phyloP scores from a whole-genome alignment of 2,797 vertebrate genomes.

The Anguilla obscura region DNA sequence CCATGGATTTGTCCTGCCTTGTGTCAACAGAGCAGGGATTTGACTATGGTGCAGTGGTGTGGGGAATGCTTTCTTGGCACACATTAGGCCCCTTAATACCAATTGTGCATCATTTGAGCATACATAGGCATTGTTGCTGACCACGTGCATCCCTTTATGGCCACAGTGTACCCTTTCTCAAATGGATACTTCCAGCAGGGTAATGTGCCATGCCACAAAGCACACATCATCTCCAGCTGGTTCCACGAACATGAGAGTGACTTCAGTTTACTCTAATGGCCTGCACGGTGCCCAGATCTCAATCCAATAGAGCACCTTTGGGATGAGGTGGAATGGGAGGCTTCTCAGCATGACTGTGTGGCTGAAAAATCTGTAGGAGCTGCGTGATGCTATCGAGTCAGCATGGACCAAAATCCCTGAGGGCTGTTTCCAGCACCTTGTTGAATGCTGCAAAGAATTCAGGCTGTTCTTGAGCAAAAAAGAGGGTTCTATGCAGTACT shows the following conservation, averaged over 20 bases:
- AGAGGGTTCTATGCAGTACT: too few species aligned
- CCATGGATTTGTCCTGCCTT: too few species aligned
- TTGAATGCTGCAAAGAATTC: too few species aligned
- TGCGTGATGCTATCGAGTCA: background rate
- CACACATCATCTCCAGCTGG: background rate
- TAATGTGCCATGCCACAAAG: background rate
- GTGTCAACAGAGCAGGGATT: background rate
- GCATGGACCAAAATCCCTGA: too few species aligned
- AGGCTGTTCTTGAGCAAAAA: too few species aligned
- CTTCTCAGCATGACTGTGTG: background rate
- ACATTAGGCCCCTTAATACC: background rate
- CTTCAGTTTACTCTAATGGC: too few species aligned
- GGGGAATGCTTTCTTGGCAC: background rate
- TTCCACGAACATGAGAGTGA: background rate
- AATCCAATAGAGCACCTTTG: background rate
- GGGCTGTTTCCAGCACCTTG: too few species aligned
- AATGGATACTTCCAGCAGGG: background rate
- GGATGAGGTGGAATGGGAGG: background rate
- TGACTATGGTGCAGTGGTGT: background rate
- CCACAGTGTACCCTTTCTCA: background rate
- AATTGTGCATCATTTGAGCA: background rate
- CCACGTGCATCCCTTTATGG: background rate
- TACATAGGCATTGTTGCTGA: background rate
- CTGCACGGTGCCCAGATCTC: background rate
- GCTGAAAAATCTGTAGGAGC: background rate